These are phyloP conservation scores for Bambusicola thoracicus DNA, from an alignment of 2,113 vertebrate species.

Conservation along the genomic window DNA sequence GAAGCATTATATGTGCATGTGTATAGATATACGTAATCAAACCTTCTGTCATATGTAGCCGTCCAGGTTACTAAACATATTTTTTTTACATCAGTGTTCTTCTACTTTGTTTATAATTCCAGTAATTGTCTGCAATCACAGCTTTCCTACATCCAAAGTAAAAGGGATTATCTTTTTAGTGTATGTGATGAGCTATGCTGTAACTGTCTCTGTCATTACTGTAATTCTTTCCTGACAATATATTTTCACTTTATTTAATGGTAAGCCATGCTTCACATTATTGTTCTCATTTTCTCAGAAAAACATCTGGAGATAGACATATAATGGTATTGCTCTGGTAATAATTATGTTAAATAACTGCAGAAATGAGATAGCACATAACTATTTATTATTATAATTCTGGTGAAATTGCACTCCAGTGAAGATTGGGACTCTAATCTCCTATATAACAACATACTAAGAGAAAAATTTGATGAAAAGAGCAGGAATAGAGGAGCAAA, in stretches of 20 bases:
- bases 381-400: constrained; percentile 41
- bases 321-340: constrained; percentile 9
- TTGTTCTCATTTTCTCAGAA: constrained; percentile 22
- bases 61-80: rapidly evolving
- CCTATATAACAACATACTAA: not conserved
- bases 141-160: not conserved
- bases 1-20: not conserved
- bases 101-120: not conserved
- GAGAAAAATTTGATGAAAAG: not conserved
- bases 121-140: not conserved
- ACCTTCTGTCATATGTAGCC: not conserved
- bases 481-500: not conserved
- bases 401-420: not conserved
- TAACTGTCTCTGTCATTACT: not conserved
- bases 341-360: constrained; percentile 52
- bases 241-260: not conserved
- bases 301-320: constrained; percentile 13
- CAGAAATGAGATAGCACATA: constrained; percentile 8
- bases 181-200: not conserved
- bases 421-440: not conserved
- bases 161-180: not conserved
- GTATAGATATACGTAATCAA: not conserved
- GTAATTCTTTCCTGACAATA: not conserved
- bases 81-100: not conserved
- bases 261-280: not conserved